phyloP scores from a whole-genome alignment of 2,113 vertebrate species.

The Malurus cyaneus region DNA sequence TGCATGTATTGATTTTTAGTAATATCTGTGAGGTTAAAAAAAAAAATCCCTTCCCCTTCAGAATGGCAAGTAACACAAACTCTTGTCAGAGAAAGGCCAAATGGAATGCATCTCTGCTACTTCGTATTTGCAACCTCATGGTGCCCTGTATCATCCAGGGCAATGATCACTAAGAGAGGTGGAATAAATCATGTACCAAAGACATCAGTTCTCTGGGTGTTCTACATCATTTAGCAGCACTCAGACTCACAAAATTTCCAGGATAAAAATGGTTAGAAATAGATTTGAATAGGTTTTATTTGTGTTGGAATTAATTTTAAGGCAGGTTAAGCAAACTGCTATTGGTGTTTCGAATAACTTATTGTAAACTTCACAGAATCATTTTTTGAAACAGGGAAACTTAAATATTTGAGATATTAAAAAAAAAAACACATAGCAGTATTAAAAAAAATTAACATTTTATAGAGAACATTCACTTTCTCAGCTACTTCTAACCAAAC shows the following conservation, averaged over 20 bases:
- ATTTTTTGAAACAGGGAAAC: neutral
- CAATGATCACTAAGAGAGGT: neutral
- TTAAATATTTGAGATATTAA: neutral
- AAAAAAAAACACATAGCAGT: accelerated
- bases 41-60: neutral
- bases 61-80: neutral
- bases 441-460: neutral
- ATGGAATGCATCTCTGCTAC: neutral
- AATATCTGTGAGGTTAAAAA: neutral
- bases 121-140: accelerated
- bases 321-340: neutral
- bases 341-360: neutral
- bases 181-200: neutral
- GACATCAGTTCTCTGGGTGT: neutral
- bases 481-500: neutral
- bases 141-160: neutral
- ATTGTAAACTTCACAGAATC: neutral
- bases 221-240: neutral
- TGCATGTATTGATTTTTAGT: neutral
- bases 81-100: neutral
- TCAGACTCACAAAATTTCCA: neutral
- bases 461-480: neutral
- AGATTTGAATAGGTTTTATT: neutral
- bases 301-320: neutral
- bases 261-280: neutral